These are phyloP conservation scores for Epinephelus awoara DNA, from an alignment of 2,797 vertebrate genomes.

Conservation along the genomic window DNA sequence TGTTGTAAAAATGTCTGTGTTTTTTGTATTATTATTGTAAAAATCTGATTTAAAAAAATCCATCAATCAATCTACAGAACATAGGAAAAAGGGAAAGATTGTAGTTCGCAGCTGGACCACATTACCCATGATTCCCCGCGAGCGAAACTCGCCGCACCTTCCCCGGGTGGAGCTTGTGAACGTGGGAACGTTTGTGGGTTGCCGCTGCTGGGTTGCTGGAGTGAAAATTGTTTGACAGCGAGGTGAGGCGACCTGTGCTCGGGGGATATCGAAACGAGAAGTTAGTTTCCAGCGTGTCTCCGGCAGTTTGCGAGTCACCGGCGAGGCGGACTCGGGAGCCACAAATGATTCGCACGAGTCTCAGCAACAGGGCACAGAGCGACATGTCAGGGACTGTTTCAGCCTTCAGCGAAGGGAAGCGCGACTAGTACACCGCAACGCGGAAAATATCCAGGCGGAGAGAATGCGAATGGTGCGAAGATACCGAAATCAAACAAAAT, in stretches of 20 bases:
- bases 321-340: constrained; percentile 39
- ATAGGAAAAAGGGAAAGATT: not conserved
- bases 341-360: constrained; percentile 63
- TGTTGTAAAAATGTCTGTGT: no score
- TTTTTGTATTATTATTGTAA: no score
- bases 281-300: constrained; percentile 55
- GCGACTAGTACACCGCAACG: constrained; percentile 79
- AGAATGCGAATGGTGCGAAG: constrained; percentile 86
- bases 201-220: constrained; percentile 51
- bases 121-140: constrained; percentile 77
- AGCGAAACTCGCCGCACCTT: constrained; percentile 70
- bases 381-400: constrained; percentile 77
- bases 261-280: constrained; percentile 45
- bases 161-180: constrained; percentile 82
- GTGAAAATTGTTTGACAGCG: constrained; percentile 82
- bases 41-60: no score
- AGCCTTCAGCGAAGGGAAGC: constrained; percentile 64
- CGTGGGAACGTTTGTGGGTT: constrained; percentile 74
- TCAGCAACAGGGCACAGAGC: constrained; percentile 86
- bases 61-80: no score
- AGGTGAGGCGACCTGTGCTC: constrained; percentile 62
- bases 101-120: constrained; percentile 65
- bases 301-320: constrained; percentile 49
- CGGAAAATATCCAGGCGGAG: constrained; percentile 76
- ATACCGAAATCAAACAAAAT: constrained; percentile 78